These are phyloP conservation scores for Mionectes olivaceus DNA, from an alignment of 2,797 vertebrate species.

Conservation along the genomic window DNA sequence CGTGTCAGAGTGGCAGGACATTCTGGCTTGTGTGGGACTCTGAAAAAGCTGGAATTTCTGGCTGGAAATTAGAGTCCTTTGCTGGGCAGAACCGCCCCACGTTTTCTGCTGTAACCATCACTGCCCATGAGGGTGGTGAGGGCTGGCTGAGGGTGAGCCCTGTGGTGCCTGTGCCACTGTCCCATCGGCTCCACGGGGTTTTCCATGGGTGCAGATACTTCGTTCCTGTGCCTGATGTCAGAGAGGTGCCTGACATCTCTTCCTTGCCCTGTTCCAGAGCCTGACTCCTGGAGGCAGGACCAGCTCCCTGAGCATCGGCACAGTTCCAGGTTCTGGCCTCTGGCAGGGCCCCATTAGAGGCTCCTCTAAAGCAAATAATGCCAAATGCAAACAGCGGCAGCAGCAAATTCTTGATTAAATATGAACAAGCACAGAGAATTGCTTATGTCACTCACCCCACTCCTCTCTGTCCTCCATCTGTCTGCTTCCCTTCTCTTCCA, in stretches of 20 bases:
- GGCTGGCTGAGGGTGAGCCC: fast-evolving
- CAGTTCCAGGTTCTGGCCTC: background rate
- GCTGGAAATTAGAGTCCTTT: background rate
- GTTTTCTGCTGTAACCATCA: background rate
- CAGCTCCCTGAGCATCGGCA: background rate
- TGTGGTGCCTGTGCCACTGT: fast-evolving
- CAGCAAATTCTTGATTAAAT: conserved; percentile 62
- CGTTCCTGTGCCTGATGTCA: fast-evolving
- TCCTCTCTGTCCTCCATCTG: conserved; percentile 43
- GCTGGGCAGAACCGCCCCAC: background rate
- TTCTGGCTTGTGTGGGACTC: background rate
- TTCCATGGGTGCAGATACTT: fast-evolving
- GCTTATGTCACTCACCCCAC: conserved; percentile 44
- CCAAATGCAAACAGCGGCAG: background rate
- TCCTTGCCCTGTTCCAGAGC: background rate
- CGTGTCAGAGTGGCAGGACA: background rate
- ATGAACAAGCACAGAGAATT: conserved; percentile 44
- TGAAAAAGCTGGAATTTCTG: background rate
- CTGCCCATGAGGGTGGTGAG: background rate
- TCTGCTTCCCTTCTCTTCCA: conserved; percentile 7
- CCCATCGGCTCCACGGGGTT: fast-evolving
- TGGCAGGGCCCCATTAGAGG: background rate
- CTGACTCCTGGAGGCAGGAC: background rate
- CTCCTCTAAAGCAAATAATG: conserved; percentile 14
- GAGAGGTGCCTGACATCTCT: fast-evolving